Evolutionary conservation across 2,888 invertebrate species (phyloP).

Genomic region (Cotesia congregata): DNA sequence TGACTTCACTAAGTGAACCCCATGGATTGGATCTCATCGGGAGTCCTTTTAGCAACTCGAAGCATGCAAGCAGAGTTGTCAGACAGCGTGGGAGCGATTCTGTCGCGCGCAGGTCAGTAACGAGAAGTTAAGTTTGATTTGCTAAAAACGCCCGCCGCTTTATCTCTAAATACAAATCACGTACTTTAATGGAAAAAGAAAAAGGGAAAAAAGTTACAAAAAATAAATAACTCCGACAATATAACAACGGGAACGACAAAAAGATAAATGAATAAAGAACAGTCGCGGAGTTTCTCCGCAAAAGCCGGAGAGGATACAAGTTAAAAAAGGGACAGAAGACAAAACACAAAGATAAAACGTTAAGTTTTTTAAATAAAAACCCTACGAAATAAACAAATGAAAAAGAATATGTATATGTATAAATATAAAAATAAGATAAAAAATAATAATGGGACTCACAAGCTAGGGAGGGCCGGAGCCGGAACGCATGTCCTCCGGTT

Average conservation of each 20-base stretch:
- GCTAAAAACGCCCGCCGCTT: constrained; percentile 21
- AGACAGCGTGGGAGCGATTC: constrained; percentile 37
- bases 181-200: constrained; percentile 20
- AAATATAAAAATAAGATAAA: constrained; percentile 38
- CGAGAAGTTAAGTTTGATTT: constrained; percentile 11
- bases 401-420: constrained; percentile 4
- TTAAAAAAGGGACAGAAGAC: constrained; percentile 4
- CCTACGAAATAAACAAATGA: constrained; percentile 20
- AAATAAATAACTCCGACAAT: background rate
- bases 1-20: background rate
- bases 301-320: constrained; percentile 22
- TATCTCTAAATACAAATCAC: constrained; percentile 32
- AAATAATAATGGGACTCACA: constrained; percentile 43
- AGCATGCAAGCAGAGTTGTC: background rate
- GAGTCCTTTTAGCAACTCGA: constrained; percentile 4
- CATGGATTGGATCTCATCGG: background rate
- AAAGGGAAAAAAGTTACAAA: constrained; percentile 13
- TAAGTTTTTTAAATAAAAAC: background rate
- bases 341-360: background rate
- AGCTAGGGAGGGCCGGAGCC: constrained; percentile 54
- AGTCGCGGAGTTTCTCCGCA: constrained; percentile 1
- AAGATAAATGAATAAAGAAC: background rate
- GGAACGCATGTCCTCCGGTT: constrained; percentile 70
- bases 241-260: background rate
- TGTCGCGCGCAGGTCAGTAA: constrained; percentile 37